Conservation (phyloP, 2,113 vertebrate genomes). For the Hippocampus barbouri region DNA sequence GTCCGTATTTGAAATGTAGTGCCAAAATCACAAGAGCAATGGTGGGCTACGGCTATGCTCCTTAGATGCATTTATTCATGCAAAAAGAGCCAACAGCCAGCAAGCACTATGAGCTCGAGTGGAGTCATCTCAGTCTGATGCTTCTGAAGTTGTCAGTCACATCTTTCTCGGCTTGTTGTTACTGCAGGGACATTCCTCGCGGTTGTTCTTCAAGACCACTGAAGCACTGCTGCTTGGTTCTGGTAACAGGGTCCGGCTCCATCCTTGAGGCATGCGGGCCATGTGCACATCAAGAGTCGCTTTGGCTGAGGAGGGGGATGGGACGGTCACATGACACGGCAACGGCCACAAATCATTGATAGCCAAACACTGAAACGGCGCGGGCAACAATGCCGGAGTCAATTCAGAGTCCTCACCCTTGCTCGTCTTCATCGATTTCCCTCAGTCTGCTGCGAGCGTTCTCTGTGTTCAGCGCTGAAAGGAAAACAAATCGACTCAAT, state of each 20-base stretch:
- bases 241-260: conserved; percentile 73
- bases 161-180: not conserved
- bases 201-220: conserved; percentile 78
- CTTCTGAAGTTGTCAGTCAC: not conserved
- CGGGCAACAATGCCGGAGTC: too few species aligned
- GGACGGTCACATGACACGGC: not conserved
- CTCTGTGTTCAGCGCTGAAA: conserved; percentile 3
- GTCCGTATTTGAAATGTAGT: not conserved
- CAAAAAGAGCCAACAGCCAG: not conserved
- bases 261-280: conserved; percentile 59
- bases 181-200: conserved; percentile 43
- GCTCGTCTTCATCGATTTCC: conserved; percentile 75
- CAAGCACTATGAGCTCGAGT: not conserved
- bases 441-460: conserved; percentile 36
- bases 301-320: conserved; percentile 56
- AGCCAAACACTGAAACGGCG: too few species aligned
- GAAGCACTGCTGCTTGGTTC: conserved; percentile 75
- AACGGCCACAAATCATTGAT: too few species aligned
- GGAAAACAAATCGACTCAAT: not conserved
- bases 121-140: not conserved
- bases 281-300: conserved; percentile 72
- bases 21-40: not conserved
- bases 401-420: conserved; percentile 67
- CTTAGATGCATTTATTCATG: not conserved
- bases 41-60: not conserved